These are phyloP conservation scores for Theonella swinhoei DNA, from an alignment of 37 sponge, comb jelly and placozoan genomes.

Conservation along the genomic window DNA sequence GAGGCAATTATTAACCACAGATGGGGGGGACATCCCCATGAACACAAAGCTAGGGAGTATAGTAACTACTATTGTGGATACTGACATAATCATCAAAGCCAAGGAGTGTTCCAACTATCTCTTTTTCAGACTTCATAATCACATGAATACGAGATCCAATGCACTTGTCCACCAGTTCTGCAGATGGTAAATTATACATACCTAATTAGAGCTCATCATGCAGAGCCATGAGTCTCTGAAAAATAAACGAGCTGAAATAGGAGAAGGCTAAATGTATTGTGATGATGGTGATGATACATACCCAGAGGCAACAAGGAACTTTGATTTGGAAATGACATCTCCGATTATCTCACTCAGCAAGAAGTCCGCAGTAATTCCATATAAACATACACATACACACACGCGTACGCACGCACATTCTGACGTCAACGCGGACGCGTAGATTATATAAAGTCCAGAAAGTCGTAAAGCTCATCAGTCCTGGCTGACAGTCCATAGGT, in stretches of 20 bases:
- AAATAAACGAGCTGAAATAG: not conserved
- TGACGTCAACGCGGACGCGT: no score
- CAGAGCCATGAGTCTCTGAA: not conserved
- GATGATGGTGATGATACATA: not conserved
- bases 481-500: no score
- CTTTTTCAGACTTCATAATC: conserved; percentile 96
- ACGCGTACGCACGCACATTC: no score
- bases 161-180: conserved; percentile 98
- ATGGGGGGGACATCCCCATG: not conserved
- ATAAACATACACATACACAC: no score
- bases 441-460: no score
- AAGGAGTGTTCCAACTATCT: conserved; percentile 93
- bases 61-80: conserved; percentile 35
- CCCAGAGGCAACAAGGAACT: conserved; percentile 64
- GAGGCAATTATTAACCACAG: no score
- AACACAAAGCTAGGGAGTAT: not conserved
- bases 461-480: no score
- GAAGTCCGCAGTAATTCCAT: no score
- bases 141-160: conserved; percentile 96
- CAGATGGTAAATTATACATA: not conserved
- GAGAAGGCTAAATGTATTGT: not conserved
- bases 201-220: not conserved
- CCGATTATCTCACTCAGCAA: no score
- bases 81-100: conserved; percentile 99
- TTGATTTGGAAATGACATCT: conserved; percentile 49